Conservation (phyloP, 2,888 invertebrate genomes). For the Pecten maximus region DNA sequence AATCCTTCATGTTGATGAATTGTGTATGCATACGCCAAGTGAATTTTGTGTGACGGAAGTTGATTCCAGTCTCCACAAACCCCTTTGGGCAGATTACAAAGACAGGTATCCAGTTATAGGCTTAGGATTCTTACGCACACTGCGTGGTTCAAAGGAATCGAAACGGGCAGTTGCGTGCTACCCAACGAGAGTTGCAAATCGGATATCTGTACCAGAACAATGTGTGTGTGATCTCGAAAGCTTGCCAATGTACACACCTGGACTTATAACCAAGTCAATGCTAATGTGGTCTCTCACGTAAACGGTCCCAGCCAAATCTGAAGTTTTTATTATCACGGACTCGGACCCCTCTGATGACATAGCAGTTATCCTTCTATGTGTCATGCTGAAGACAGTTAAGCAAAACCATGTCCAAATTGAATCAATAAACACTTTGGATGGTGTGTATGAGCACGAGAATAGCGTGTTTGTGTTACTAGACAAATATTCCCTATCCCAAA, state of each 20-base stretch:
- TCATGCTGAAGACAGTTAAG: neutral
- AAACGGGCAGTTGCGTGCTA: neutral
- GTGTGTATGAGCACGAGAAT: neutral
- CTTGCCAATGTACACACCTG: neutral
- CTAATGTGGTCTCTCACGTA: neutral
- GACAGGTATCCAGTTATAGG: neutral
- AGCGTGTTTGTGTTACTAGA: neutral
- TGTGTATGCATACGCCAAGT: neutral
- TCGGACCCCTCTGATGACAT: neutral
- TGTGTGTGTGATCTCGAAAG: neutral
- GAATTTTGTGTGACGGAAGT: neutral
- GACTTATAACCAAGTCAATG: neutral
- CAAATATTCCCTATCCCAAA: neutral
- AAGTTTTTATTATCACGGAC: neutral
- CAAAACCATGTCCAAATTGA: neutral
- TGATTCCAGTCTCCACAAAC: neutral
- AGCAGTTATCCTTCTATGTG: neutral
- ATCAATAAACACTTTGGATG: neutral
- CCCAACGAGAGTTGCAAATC: neutral
- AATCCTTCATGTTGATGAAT: neutral
- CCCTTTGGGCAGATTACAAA: neutral
- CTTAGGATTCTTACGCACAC: neutral
- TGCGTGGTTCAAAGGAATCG: neutral
- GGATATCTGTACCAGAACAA: neutral
- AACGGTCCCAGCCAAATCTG: neutral